A percentile compares a stretch with the other conserved stretches of the same genome.
phyloP scores from a whole-genome alignment of 64 coral and sea anemone genomes.

The Montipora capricornis region DNA sequence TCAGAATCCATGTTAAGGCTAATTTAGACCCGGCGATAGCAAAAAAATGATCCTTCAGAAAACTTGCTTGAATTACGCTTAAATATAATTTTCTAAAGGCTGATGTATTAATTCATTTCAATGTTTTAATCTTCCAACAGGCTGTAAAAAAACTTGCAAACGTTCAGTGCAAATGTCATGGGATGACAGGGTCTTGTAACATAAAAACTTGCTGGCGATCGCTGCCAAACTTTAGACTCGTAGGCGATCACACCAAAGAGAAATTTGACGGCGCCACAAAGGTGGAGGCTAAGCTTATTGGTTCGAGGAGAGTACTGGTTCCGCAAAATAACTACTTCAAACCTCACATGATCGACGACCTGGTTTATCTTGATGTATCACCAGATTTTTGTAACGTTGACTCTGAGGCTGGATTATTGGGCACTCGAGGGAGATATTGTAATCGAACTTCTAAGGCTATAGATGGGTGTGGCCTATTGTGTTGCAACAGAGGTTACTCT shows the following conservation, averaged over 20 bases:
- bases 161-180: conserved; percentile 89
- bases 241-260: conserved; percentile 84
- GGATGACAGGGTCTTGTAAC: conserved; percentile 88
- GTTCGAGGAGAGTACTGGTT: conserved; percentile 66
- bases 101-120: no score
- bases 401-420: conserved; percentile 56
- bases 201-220: conserved; percentile 96
- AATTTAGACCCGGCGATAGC: no score
- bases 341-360: conserved; percentile 72
- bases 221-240: conserved; percentile 72
- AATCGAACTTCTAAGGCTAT: conserved; percentile 83
- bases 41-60: no score
- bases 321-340: conserved; percentile 68
- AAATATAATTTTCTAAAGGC: no score
- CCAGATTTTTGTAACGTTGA: conserved; percentile 84
- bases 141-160: conserved; percentile 66
- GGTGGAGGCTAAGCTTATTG: conserved; percentile 59
- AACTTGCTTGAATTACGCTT: no score
- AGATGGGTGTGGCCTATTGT: conserved; percentile 89
- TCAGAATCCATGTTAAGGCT: no score
- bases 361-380: conserved; percentile 81
- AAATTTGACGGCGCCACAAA: conserved; percentile 97
- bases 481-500: conserved; percentile 72
- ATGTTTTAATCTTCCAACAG: conserved; percentile 24
- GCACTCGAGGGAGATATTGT: conserved; percentile 78